Percentiles rank a stretch among this genome's conserved stretches.
Conservation (phyloP, 2,797 vertebrate species). For the Anniella stebbinsi region DNA sequence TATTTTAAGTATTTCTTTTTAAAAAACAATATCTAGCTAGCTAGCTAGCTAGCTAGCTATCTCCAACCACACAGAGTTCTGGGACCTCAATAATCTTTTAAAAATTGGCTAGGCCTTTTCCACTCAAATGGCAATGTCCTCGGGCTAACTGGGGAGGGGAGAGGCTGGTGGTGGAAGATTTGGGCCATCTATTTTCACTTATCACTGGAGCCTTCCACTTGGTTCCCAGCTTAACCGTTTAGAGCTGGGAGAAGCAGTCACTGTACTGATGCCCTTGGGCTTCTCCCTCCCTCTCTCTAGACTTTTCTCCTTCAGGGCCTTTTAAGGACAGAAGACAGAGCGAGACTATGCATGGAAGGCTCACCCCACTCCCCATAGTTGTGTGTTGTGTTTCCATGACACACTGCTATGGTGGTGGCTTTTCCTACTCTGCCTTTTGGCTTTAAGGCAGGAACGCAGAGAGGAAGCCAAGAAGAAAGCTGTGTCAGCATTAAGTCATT, state of each 20-base stretch:
- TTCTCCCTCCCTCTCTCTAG: neutral
- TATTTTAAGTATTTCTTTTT: neutral
- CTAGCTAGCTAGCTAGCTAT: too few relatives aligned
- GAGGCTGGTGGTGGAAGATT: neutral
- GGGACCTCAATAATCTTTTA: neutral
- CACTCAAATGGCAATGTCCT: neutral
- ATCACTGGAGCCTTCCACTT: neutral
- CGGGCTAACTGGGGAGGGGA: neutral
- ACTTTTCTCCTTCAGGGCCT: neutral
- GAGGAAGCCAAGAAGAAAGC: neutral
- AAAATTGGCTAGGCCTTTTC: neutral
- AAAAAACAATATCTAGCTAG: neutral
- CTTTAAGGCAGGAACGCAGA: neutral
- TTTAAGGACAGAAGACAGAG: neutral
- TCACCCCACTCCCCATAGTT: neutral
- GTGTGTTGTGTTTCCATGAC: neutral
- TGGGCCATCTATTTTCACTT: neutral
- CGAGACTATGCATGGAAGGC: neutral
- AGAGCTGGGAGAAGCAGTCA: neutral
- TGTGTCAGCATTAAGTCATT: constrained; percentile 14
- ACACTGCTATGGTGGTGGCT: neutral
- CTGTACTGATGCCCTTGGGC: neutral
- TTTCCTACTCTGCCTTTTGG: neutral
- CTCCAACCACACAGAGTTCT: neutral
- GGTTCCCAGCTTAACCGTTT: neutral